Percentiles rank a stretch among this genome's conserved stretches.
Evolutionary conservation across 2,888 invertebrate species (phyloP).

Genomic region (Drosophila prolongata): DNA sequence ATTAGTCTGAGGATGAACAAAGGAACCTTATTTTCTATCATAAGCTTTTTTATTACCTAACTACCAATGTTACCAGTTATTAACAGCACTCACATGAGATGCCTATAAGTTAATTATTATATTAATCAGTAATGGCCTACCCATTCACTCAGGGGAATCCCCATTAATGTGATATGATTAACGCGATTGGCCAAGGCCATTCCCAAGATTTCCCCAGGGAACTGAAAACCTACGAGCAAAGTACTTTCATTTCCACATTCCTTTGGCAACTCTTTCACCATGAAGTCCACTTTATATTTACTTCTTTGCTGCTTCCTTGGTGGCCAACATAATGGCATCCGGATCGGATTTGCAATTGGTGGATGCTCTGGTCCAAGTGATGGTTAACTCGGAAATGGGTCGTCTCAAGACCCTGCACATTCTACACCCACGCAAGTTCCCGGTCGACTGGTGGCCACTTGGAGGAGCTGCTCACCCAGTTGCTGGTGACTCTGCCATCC

Average conservation of each 20-base stretch:
- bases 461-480: constrained; percentile 21
- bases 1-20: too few relatives aligned
- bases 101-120: neutral
- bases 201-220: constrained; percentile 52
- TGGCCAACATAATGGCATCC: neutral
- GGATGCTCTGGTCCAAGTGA: constrained; percentile 21
- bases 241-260: neutral
- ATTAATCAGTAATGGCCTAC: neutral
- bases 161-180: constrained; percentile 10
- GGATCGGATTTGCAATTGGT: neutral
- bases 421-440: constrained; percentile 38
- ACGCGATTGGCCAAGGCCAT: constrained; percentile 26
- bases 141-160: neutral
- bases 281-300: constrained; percentile 4
- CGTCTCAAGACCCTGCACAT: constrained; percentile 49
- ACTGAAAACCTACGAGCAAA: too few relatives aligned
- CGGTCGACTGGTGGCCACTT: constrained; percentile 20
- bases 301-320: neutral
- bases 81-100: too few relatives aligned
- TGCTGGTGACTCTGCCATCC: constrained; percentile 36
- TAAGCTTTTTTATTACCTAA: too few relatives aligned
- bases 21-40: too few relatives aligned
- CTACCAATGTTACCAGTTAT: too few relatives aligned
- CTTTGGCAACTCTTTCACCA: constrained; percentile 4
- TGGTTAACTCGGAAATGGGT: constrained; percentile 57